Conservation (phyloP, 2,113 vertebrate species). For the Haemorhous mexicanus region DNA sequence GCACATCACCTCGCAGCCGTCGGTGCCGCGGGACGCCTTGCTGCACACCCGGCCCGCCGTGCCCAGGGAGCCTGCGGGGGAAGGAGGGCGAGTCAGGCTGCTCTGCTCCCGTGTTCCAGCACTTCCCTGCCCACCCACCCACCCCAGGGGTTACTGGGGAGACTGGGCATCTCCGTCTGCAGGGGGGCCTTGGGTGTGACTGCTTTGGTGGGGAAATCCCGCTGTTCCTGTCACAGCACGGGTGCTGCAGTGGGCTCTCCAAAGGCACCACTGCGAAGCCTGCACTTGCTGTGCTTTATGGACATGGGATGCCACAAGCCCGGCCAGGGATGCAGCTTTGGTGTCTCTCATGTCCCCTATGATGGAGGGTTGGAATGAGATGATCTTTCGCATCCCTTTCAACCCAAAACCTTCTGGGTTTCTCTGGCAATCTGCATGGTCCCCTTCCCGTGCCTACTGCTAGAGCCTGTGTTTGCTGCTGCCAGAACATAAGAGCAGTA, state of each 20-base stretch:
- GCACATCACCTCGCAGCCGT: constrained; percentile 98
- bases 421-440: background rate
- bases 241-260: background rate
- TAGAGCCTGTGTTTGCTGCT: background rate
- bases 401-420: background rate
- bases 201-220: background rate
- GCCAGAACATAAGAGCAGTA: rapidly evolving
- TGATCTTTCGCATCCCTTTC: background rate
- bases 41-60: constrained; percentile 92
- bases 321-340: rapidly evolving
- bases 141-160: rapidly evolving
- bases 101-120: rapidly evolving
- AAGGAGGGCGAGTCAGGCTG: background rate
- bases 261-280: background rate
- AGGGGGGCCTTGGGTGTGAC: rapidly evolving
- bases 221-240: rapidly evolving
- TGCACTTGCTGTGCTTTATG: background rate
- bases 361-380: background rate
- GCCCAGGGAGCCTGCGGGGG: constrained; percentile 86
- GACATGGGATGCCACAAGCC: background rate
- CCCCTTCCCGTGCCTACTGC: background rate
- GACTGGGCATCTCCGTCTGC: rapidly evolving
- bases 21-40: constrained; percentile 88
- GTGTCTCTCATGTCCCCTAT: background rate
- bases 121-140: rapidly evolving